Base-by-base conservation (phyloP, 2,113 vertebrate species). In the Menidia beryllina region DNA sequence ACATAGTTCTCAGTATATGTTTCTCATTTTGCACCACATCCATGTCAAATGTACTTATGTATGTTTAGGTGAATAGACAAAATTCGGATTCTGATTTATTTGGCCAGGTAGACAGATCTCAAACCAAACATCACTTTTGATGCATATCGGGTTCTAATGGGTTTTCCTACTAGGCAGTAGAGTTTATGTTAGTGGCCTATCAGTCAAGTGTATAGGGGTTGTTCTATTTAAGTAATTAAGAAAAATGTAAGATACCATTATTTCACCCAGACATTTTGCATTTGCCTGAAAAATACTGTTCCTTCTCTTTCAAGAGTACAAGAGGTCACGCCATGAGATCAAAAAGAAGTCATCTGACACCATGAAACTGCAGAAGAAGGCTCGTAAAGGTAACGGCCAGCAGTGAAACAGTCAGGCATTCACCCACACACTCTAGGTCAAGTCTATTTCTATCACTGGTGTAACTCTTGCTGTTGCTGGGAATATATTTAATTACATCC, bases 271-370 rank as follows among this genome's bases (percentile, higher is more conserved):
- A 39, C 12, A 48, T 30, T 79, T 69, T 57, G 1, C 69, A 61
- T 82, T 81, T 48, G 24, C 57, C 25, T 26, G 15, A 75, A 75
- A 38, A 86, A 69, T 4, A 59, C 20, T 57, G 51, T 79, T 74
- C 34, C 20, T 78, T 36, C 20, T 52, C 24, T 74, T 69, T 65
- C 27, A 81, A 99, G 98, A 99, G 85, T 99, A 99, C 91, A 99
- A 99, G 79, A 94, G 96, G 67, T 97, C 98, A 47, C 95, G 98
- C 19, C 97, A 99, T 0, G 98, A 99, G 92, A 99, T 99, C 87
- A 99, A 99, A 93, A 99, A 98, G 72, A 99, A 98, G 84, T 98
- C 97, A 30, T 98, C 97, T 0, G 98, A 99, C 90, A 99, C 98
- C 0, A 94, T 99, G 81, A 98, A 98, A 68, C 94, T 99, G 24